phyloP scores from a whole-genome alignment of 2,797 vertebrate species.

The Cyclura pinguis region DNA sequence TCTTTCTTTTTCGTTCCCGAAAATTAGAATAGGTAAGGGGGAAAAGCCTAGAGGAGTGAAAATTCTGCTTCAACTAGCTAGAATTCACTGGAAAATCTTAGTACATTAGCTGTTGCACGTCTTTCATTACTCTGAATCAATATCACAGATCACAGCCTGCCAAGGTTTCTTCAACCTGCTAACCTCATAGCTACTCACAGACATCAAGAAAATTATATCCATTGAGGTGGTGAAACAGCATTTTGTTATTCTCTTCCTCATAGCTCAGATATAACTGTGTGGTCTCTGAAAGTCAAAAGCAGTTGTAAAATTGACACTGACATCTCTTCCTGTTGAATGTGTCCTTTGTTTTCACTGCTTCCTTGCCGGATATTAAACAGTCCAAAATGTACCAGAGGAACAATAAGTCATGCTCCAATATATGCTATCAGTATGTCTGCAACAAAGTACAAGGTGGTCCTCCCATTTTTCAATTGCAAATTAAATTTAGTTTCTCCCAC shows the following conservation, averaged over 20 bases:
- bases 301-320: background rate
- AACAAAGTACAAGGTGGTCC: background rate
- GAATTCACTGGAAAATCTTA: background rate
- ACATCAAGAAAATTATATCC: background rate
- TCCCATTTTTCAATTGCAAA: background rate
- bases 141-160: background rate
- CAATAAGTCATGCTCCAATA: background rate
- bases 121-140: background rate
- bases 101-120: background rate
- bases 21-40: background rate
- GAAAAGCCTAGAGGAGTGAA: background rate
- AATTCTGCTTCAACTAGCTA: background rate
- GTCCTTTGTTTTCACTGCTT: background rate
- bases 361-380: background rate
- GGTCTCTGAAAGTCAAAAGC: background rate
- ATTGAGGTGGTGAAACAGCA: background rate
- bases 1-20: background rate
- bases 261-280: background rate
- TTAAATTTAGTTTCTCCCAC: background rate
- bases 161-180: background rate
- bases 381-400: background rate
- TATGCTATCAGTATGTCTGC: background rate
- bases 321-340: background rate
- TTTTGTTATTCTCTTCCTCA: background rate
- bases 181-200: background rate